These are phyloP conservation scores for Aphidius gifuensis DNA, from an alignment of 1,140 invertebrate species.

Conservation along the genomic window DNA sequence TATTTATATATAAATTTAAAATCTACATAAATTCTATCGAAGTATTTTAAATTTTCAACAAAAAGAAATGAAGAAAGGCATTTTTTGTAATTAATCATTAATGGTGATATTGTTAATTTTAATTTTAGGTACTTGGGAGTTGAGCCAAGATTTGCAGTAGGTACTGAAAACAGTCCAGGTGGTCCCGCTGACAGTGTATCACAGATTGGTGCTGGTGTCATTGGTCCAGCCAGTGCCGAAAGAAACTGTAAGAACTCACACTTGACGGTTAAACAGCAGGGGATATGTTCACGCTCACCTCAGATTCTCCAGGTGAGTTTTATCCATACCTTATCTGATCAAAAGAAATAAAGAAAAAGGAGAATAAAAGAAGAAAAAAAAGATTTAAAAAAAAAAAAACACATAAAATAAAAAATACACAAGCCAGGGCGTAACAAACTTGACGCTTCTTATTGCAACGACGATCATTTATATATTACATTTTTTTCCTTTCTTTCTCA, in stretches of 20 bases:
- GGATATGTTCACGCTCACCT: slow-evolving; percentile 50
- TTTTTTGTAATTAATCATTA: no score
- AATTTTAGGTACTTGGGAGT: slow-evolving; percentile 50
- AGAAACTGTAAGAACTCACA: slow-evolving; percentile 51
- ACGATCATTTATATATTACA: slow-evolving; percentile 28
- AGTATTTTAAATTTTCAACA: no score
- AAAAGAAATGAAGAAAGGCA: no score
- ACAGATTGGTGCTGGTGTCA: slow-evolving; percentile 43
- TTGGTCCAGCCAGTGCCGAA: slow-evolving; percentile 52
- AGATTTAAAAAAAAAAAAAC: neutral
- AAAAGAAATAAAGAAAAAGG: slow-evolving; percentile 19
- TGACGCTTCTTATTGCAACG: slow-evolving; percentile 28
- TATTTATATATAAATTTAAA: no score
- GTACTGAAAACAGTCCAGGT: slow-evolving; percentile 27
- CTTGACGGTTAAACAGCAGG: slow-evolving; percentile 51
- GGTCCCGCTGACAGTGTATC: slow-evolving; percentile 34
- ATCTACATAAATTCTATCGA: no score
- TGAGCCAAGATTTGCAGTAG: slow-evolving; percentile 40
- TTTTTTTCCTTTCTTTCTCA: slow-evolving; percentile 12
- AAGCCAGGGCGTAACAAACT: slow-evolving; percentile 16
- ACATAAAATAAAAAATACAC: neutral
- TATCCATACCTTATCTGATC: slow-evolving; percentile 16
- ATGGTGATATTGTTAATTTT: neutral
- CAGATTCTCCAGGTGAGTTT: slow-evolving; percentile 49
- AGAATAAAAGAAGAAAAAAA: neutral